Base-by-base conservation (phyloP, 2,888 invertebrate genomes). In the Drosophila meridionalis region DNA sequence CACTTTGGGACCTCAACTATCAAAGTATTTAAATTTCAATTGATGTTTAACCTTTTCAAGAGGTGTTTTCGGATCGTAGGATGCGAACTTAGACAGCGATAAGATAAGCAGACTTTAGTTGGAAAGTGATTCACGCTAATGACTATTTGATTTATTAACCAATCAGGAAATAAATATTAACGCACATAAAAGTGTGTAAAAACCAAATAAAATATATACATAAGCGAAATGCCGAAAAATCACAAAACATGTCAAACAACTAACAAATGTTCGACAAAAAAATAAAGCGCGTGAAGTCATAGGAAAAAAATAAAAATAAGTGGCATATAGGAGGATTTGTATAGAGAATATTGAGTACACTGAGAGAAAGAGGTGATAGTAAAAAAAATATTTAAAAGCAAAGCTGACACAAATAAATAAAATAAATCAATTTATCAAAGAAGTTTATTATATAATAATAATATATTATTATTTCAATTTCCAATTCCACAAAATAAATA, bases 181-280 rank as follows among this genome's bases (percentile, higher is more conserved):
- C 28, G 42, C 64, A 80, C 71, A 72, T 38, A 61, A 69, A 72
- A 66, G 66, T 70, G 53, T 69, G 53, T 48, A 64, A 70, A 64
- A 69, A 28, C 28, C 28, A 32, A 60, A 64, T 32, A 8, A 14
- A 48, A 30, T 48, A 30, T 60, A 34, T 12, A 8, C 66, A 55
- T 69, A 68, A 45, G 57, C 66, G 28, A 57, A 76, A 66, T 74
- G 62, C 61, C 65, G 43, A 60, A 72, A 64, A 67, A 56, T 38
- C 20, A 36, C 62, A 36, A 73, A 87, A 90, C 86, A 70, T 87
- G 86, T 89, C 88, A 78, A 87, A 76, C 88, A 50, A 69, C 73
- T 73, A 67, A 60, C 38, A 69, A 1, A 43, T 20, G 20, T 20
- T 20, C 20, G 20, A 20, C 20, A 69, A 73, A 76, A 60, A 62